Evolutionary conservation across 2,888 invertebrate genomes (phyloP).

Genomic region (Salticus scenicus): DNA sequence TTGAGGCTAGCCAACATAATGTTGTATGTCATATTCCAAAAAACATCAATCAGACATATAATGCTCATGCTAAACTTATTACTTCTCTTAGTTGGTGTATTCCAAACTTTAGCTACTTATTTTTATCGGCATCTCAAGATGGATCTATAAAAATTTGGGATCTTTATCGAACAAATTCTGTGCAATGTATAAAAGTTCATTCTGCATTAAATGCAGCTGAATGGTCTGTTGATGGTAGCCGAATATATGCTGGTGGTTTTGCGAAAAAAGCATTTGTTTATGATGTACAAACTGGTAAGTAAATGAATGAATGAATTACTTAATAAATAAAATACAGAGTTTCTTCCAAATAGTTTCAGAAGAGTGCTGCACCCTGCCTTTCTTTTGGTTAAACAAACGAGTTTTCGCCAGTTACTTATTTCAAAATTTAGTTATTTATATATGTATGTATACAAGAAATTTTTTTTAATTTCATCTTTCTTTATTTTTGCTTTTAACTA

Average conservation of each 20-base stretch:
- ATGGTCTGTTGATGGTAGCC: conserved; percentile 74
- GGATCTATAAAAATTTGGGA: conserved; percentile 75
- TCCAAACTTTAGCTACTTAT: conserved; percentile 73
- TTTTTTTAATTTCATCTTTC: no score
- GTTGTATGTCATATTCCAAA: conserved; percentile 21
- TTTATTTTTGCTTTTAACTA: no score
- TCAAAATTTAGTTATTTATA: no score
- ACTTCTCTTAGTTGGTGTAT: conserved; percentile 45
- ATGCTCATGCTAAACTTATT: conserved; percentile 24
- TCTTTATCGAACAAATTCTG: conserved; percentile 51
- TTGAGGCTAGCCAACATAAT: not conserved
- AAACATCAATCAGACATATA: conserved; percentile 1
- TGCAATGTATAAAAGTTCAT: conserved; percentile 9
- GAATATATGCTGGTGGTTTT: conserved; percentile 75
- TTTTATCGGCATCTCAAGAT: conserved; percentile 75
- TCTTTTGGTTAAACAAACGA: no score
- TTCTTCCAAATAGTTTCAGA: no score
- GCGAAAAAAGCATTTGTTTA: conserved; percentile 74
- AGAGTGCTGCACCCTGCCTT: no score
- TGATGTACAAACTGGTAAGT: conserved; percentile 73
- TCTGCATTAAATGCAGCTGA: conserved; percentile 74
- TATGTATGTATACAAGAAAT: no score
- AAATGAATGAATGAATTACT: no score
- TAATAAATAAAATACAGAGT: not conserved
- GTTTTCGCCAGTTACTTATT: no score